Evolutionary conservation across 2,797 vertebrate genomes (phyloP), one percentile per base, ranked within the genome.

Genomic region (Rachycentron canadum): DNA sequence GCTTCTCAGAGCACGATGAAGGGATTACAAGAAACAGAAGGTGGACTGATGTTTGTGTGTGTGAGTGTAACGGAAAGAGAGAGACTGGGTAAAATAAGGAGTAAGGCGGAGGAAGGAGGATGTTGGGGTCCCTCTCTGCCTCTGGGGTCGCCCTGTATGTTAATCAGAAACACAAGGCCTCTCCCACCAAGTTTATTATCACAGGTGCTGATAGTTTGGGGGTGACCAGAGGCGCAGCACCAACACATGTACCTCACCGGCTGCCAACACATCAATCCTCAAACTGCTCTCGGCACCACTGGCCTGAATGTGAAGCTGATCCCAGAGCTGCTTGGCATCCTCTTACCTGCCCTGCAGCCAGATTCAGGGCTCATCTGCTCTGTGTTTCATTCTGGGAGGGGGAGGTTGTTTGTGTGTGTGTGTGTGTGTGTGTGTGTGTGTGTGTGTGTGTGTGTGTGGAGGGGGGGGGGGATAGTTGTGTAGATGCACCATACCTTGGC

Each of bases 161-260:
- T 93, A 91, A 94, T 90, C 85, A 87, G 78, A 92, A 93, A 88
- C 90, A 93, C 76, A 38, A 65, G 73, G 69, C 43, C 64, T 79
- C 45, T 57, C 63, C 81, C 68, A 32, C 40, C 17, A 0, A 4
- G 64, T 88, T 90, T 93, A 89, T 94, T 94, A 89, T 92, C 90
- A 90, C 92, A 95, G 91, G 89, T 95, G 94, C 86, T 93, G 86
- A 86, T 91, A n/a, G 86, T 94, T 94, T 93, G 82, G 58, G 79
- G 81, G 77, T 81, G 89, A 88, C 82, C 74, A 81, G 74, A 87
- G 84, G 73, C 59, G 4, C 63, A 60, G 71, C 50, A 74, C 55
- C 47, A 34, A 52, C 72, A 80, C 61, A 59, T 25, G 36, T 41
- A 73, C 78, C 76, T 89, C 74, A 86, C 63, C 13, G 59, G 69